Base-by-base conservation (phyloP, 2,797 vertebrate genomes). In the Urosaurus nigricauda region DNA sequence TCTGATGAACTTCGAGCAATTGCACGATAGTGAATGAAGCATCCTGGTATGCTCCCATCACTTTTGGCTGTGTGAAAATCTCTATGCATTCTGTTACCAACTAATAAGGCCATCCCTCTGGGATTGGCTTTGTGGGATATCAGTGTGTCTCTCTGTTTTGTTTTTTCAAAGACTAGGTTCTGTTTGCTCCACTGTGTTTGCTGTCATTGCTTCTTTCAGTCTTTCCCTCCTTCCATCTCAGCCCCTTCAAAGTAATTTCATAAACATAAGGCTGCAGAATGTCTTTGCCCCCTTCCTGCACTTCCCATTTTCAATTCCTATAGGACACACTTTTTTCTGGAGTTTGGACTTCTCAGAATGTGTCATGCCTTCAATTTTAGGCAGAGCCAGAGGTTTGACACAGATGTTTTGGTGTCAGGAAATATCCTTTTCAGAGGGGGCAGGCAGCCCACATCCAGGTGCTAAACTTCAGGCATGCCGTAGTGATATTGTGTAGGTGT, bases 401-500 rank as follows among this genome's bases (percentile, higher is more conserved):
- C 60, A n/a, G 63, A 53, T 51, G 74, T 74, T 71, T 60, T 9
- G 51, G 83, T 80, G 79, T 81, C 63, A 85, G 65, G 40, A 81
- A 81, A 79, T 78, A 71, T 40, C 51, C 51, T 65, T 84, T 58
- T 71, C 16, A 13, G 68, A 53, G 51, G 37, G 3, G 4, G 11
- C 16, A 63, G 53, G 13, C 32, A 82, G 47, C 26, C 13, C n/a
- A 4, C 58, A 12, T 19, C 83, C 80, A 71, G 68, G 79, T 79
- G 65, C 87, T 85, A 91, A 90, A 91, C 84, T 89, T 84, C 51
- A 47, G 87, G 91, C 90, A 89, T 92, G 89, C 84, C 74, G 53
- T 63, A 84, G 51, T 37, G 79, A 75, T 56, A 84, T 79, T 51
- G 21, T 35, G 21, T 79, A 29, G 24, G 21, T 16, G 35, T 26